These are phyloP conservation scores for Abramis brama DNA, from an alignment of 2,113 vertebrate genomes.

Conservation along the genomic window DNA sequence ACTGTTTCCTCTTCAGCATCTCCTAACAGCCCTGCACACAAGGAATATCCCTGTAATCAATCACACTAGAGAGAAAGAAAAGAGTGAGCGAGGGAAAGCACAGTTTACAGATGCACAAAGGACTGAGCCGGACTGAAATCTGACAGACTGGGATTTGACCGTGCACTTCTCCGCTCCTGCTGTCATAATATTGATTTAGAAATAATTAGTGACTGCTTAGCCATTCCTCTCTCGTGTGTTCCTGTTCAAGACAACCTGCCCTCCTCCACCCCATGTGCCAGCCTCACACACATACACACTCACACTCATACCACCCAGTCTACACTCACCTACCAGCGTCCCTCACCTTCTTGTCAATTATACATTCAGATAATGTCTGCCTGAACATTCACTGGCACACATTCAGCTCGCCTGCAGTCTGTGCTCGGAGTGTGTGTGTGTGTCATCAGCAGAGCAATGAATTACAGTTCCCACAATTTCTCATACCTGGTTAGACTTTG, in stretches of 20 bases:
- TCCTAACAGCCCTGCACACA: background rate
- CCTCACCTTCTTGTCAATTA: conserved; percentile 29
- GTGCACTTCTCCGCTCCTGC: conserved; percentile 13
- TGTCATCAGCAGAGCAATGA: background rate
- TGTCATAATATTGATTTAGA: conserved; percentile 59
- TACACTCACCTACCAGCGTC: background rate
- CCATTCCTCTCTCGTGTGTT: conserved; percentile 35
- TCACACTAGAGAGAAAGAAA: background rate
- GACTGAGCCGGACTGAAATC: conserved; percentile 32
- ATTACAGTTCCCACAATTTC: conserved; percentile 10
- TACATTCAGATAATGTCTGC: conserved; percentile 32
- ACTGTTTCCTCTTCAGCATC: conserved; percentile 24
- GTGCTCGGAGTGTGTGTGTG: background rate
- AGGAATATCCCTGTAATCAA: background rate
- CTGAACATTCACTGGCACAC: conserved; percentile 2
- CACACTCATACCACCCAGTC: background rate
- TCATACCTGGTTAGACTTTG: background rate
- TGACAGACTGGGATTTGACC: conserved; percentile 41
- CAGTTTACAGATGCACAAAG: conserved; percentile 32
- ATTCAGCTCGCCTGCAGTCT: conserved; percentile 1
- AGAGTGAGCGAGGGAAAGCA: background rate
- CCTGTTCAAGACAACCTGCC: conserved; percentile 17
- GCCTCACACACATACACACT: conserved; percentile 14
- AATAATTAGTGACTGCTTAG: conserved; percentile 48
- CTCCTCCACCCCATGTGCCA: conserved; percentile 19